Percentiles rank a stretch among this genome's conserved stretches.
These are phyloP conservation scores for Pyrocoelia pectoralis DNA, from an alignment of 2,888 invertebrate genomes.

Conservation along the genomic window DNA sequence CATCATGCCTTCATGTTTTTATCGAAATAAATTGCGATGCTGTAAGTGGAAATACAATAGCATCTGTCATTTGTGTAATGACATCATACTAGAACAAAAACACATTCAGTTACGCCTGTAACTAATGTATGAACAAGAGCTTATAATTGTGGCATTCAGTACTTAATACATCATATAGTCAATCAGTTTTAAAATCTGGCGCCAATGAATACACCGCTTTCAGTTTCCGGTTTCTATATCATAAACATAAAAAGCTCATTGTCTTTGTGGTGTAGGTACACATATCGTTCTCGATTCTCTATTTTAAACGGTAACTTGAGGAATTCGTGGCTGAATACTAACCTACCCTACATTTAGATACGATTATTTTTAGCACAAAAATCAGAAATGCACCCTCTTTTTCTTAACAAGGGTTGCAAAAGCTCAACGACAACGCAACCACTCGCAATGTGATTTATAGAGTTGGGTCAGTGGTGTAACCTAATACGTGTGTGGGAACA, in stretches of 20 bases:
- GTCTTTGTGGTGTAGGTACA: constrained; percentile 3
- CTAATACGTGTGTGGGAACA: constrained; percentile 52
- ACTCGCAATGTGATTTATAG: constrained; percentile 51
- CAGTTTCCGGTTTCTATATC: constrained; percentile 30
- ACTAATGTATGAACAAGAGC: constrained; percentile 34
- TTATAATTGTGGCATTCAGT: constrained; percentile 37
- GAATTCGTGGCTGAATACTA: constrained; percentile 12
- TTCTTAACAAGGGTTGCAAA: constrained; percentile 21
- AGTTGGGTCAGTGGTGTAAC: constrained; percentile 56
- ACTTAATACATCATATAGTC: constrained; percentile 30
- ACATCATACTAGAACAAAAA: constrained; percentile 39
- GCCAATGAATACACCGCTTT: constrained; percentile 35
- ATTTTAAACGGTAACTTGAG: constrained; percentile 14
- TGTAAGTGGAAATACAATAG: constrained; percentile 41
- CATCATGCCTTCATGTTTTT: constrained; percentile 20
- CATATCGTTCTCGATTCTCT: constrained; percentile 1
- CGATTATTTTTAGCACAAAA: constrained; percentile 27
- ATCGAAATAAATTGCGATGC: constrained; percentile 24
- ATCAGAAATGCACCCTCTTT: constrained; percentile 34
- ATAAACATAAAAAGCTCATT: constrained; percentile 16
- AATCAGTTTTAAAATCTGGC: constrained; percentile 43
- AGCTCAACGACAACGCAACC: constrained; percentile 27
- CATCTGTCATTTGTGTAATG: constrained; percentile 42
- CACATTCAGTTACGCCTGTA: constrained; percentile 29
- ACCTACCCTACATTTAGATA: constrained; percentile 28